These are phyloP conservation scores for Cydia amplana DNA, from an alignment of 1,140 invertebrate genomes.

Conservation along the genomic window DNA sequence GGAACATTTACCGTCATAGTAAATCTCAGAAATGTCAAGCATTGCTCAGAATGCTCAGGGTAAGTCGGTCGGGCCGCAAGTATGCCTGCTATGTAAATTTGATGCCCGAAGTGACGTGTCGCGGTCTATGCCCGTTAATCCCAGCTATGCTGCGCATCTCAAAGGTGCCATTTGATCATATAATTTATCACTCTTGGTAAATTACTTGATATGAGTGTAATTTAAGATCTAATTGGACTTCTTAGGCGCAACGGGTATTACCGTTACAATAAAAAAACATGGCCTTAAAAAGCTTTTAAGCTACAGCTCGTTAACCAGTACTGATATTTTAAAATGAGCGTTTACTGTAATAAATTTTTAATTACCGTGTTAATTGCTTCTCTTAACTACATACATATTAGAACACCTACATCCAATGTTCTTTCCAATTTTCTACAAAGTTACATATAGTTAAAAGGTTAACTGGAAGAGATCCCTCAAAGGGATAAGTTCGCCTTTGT, in stretches of 20 bases:
- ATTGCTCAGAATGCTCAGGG: conserved; percentile 51
- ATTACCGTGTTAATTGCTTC: too few relatives aligned
- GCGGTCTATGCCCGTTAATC: conserved; percentile 50
- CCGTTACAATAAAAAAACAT: too few relatives aligned
- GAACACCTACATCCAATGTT: background rate
- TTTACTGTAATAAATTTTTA: background rate
- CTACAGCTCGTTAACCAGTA: too few relatives aligned
- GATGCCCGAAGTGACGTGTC: conserved; percentile 59
- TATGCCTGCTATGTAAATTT: conserved; percentile 69
- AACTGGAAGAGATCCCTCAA: too few relatives aligned
- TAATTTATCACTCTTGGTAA: too few relatives aligned
- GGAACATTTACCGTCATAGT: background rate
- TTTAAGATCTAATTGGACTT: too few relatives aligned
- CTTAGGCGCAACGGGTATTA: too few relatives aligned
- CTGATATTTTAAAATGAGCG: background rate
- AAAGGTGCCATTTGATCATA: conserved; percentile 37
- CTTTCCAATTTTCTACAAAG: background rate
- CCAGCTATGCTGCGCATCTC: conserved; percentile 51
- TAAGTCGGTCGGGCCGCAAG: conserved; percentile 60
- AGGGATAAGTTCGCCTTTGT: too few relatives aligned
- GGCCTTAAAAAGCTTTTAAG: too few relatives aligned
- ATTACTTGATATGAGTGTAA: too few relatives aligned
- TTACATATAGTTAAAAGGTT: too few relatives aligned
- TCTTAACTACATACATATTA: too few relatives aligned
- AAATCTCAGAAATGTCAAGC: conserved; percentile 49